Conservation (phyloP, 2,888 invertebrate genomes). For the Atethmia centrago region DNA sequence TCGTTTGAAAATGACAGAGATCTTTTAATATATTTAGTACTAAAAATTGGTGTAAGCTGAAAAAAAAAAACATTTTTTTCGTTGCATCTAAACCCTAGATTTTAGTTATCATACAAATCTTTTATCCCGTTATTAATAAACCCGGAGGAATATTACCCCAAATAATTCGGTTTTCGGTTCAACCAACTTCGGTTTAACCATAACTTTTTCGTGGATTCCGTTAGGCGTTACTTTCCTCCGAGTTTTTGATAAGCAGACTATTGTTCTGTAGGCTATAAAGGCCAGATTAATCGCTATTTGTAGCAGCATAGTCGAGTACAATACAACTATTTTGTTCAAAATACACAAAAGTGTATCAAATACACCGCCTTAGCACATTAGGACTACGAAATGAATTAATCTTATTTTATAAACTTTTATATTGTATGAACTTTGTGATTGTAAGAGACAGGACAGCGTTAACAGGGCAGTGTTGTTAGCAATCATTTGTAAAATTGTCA, state of each 20-base stretch:
- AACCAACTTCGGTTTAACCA: background rate
- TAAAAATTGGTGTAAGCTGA: no score
- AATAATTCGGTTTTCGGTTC: background rate
- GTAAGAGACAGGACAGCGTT: no score
- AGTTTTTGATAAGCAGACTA: background rate
- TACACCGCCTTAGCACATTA: slow-evolving; percentile 6
- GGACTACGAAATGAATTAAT: no score
- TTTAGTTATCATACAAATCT: background rate
- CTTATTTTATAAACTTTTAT: background rate
- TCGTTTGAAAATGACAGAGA: background rate
- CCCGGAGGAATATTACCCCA: background rate
- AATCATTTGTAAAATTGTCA: no score
- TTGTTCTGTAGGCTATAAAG: background rate
- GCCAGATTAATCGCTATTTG: background rate
- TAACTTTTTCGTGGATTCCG: background rate
- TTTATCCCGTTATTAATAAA: background rate
- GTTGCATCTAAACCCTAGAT: background rate
- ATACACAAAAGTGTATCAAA: slow-evolving; percentile 18
- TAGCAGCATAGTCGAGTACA: slow-evolving; percentile 13
- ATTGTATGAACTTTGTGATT: background rate
- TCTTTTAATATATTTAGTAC: no score
- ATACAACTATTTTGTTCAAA: slow-evolving; percentile 29
- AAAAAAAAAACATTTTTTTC: background rate
- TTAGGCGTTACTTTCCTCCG: background rate
- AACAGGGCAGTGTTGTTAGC: no score